Percentiles rank a stretch among this genome's conserved stretches.
phyloP scores from a whole-genome alignment of 2,797 vertebrate species.

The Brachyrhaphis roseni region DNA sequence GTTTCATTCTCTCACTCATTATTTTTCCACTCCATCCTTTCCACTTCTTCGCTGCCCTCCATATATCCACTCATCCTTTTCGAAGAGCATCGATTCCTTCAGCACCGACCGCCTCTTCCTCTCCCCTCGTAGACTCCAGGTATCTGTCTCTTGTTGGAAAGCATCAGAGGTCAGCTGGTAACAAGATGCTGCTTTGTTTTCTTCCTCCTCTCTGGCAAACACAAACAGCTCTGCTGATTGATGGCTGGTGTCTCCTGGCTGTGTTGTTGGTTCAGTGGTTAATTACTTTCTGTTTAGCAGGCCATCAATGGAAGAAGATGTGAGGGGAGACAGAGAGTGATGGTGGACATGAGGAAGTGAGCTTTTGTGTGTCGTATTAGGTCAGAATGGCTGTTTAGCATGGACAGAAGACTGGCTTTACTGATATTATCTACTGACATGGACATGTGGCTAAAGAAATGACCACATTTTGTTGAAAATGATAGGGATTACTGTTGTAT shows the following conservation, averaged over 20 bases:
- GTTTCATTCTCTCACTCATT: constrained; percentile 41
- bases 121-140: constrained; percentile 33
- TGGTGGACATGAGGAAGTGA: constrained; percentile 14
- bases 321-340: constrained; percentile 40
- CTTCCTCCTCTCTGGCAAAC: constrained; percentile 16
- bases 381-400: constrained; percentile 18
- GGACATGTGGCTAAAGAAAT: constrained; percentile 12
- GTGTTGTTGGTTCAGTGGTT: constrained; percentile 57
- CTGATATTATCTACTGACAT: neutral
- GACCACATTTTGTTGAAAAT: neutral
- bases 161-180: constrained; percentile 43
- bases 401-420: constrained; percentile 13
- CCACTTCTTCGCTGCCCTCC: constrained; percentile 14
- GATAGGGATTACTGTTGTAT: neutral
- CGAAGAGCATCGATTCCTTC: constrained; percentile 56
- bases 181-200: constrained; percentile 42
- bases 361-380: constrained; percentile 13
- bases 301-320: constrained; percentile 54
- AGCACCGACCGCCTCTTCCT: constrained; percentile 32
- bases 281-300: constrained; percentile 74
- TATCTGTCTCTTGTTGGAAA: constrained; percentile 56
- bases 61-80: constrained; percentile 40
- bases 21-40: constrained; percentile 42
- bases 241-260: constrained; percentile 48
- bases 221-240: constrained; percentile 61